These are phyloP conservation scores for Psilanteris sp. DNA, from an alignment of 1,140 invertebrate genomes.

Conservation along the genomic window DNA sequence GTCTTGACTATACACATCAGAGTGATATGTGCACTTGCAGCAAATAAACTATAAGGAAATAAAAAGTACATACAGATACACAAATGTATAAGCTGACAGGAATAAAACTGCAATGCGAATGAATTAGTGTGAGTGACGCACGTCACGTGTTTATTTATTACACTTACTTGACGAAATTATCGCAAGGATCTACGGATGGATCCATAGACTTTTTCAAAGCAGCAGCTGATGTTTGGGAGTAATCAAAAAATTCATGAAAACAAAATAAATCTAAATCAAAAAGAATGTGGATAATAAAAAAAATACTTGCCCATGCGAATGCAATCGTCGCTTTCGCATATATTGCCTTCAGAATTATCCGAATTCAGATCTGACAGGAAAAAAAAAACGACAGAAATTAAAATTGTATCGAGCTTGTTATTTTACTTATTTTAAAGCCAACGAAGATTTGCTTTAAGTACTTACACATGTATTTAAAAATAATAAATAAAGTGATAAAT, in stretches of 20 bases:
- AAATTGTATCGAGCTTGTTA: neutral
- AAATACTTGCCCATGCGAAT: constrained; percentile 41
- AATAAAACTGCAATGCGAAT: constrained; percentile 12
- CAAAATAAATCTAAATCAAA: too few species aligned
- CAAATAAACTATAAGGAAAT: constrained; percentile 25
- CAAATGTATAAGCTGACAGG: neutral
- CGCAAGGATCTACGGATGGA: constrained; percentile 75
- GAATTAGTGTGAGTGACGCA: constrained; percentile 18
- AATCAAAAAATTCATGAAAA: too few species aligned
- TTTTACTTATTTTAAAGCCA: neutral
- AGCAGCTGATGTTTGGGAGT: constrained; percentile 73
- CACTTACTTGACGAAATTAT: constrained; percentile 78
- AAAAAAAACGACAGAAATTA: too few species aligned
- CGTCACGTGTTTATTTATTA: constrained; percentile 38
- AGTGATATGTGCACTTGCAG: constrained; percentile 44
- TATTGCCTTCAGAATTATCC: neutral
- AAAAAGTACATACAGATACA: neutral
- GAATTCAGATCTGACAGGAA: constrained; percentile 23
- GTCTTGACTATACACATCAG: constrained; percentile 39
- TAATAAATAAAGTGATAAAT: constrained; percentile 19
- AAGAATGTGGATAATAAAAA: too few species aligned
- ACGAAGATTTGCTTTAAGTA: neutral
- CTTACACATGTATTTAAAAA: constrained; percentile 47
- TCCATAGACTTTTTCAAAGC: constrained; percentile 77
- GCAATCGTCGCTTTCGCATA: constrained; percentile 38